Conservation (phyloP, 2,888 invertebrate genomes). For the Malachius bipustulatus region DNA sequence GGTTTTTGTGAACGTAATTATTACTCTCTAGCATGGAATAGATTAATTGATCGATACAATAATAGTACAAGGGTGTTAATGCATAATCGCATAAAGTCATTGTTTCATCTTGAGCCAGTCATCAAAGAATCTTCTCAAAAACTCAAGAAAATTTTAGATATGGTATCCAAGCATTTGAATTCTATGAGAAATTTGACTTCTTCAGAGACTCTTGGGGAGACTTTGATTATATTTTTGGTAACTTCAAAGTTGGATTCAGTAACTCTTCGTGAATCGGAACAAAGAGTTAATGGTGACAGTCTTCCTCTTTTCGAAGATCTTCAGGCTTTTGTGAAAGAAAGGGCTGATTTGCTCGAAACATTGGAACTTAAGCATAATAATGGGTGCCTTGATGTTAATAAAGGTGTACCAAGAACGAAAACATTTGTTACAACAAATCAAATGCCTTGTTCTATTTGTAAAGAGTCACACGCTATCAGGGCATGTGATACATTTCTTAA, state of each 20-base stretch:
- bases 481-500: too few species aligned
- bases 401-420: too few species aligned
- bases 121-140: neutral
- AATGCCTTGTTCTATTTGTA: too few species aligned
- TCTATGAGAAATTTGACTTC: neutral
- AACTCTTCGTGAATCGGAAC: neutral
- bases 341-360: conserved; percentile 1
- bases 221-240: neutral
- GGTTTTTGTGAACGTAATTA: neutral
- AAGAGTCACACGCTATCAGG: too few species aligned
- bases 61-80: conserved; percentile 1
- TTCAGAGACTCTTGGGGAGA: neutral
- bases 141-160: neutral
- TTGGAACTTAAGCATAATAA: too few species aligned
- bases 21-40: neutral
- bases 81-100: neutral
- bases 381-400: too few species aligned
- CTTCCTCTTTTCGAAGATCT: neutral
- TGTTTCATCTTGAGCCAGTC: neutral
- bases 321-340: neutral
- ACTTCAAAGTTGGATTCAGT: neutral
- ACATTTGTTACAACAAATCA: too few species aligned
- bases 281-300: neutral
- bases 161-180: neutral
- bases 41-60: neutral